Conservation (phyloP, 1,140 invertebrate species). For the Microplitis mediator region DNA sequence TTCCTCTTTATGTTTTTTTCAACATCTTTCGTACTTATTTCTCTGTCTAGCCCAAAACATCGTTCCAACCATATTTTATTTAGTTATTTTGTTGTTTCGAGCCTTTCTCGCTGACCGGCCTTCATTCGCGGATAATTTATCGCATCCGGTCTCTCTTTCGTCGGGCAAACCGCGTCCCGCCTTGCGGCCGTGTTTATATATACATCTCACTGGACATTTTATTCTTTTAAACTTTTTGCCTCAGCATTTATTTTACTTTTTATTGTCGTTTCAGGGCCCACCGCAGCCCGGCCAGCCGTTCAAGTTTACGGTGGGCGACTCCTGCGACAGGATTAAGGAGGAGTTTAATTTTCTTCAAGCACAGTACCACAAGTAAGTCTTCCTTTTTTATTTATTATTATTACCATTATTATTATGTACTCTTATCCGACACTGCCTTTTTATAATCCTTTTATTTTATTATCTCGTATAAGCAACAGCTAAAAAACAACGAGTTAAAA, state of each 20-base stretch:
- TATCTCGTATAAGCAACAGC: neutral
- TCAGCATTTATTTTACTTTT: constrained; percentile 21
- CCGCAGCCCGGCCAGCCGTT: constrained; percentile 85
- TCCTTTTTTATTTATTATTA: too few species aligned
- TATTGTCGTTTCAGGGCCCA: constrained; percentile 72
- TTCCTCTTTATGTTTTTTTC: neutral
- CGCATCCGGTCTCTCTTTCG: constrained; percentile 14
- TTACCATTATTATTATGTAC: constrained; percentile 32
- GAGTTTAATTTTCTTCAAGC: constrained; percentile 86
- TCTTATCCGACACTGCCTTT: neutral
- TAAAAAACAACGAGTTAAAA: neutral
- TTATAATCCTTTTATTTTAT: neutral
- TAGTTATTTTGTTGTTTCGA: neutral
- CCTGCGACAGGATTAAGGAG: constrained; percentile 90
- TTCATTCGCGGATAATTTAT: constrained; percentile 20
- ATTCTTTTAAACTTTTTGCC: neutral
- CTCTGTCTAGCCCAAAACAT: neutral
- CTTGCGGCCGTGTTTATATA: constrained; percentile 10
- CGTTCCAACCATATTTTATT: neutral
- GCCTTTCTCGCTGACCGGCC: constrained; percentile 7
- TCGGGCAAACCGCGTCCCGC: neutral
- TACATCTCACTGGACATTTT: constrained; percentile 6
- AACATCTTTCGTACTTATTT: neutral
- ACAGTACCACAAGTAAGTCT: constrained; percentile 82
- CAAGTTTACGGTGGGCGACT: constrained; percentile 91